Evolutionary conservation across 1,140 invertebrate genomes (phyloP).

Genomic region (Plodia interpunctella): DNA sequence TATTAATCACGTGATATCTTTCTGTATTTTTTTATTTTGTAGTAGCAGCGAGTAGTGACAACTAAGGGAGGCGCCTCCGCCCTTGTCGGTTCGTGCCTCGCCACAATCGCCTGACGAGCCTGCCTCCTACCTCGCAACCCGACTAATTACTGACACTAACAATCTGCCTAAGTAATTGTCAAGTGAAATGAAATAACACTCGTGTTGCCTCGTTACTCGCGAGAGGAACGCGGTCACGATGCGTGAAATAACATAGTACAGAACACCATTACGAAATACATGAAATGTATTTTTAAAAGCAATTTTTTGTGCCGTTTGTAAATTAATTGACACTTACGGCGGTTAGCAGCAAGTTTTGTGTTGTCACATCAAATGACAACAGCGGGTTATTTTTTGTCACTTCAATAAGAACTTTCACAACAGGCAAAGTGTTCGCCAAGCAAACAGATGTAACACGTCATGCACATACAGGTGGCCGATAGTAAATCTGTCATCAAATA

Average conservation of each 20-base stretch:
- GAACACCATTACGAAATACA: neutral
- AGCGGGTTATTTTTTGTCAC: neutral
- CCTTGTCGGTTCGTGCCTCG: neutral
- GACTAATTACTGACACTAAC: slow-evolving; percentile 46
- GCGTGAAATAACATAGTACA: slow-evolving; percentile 16
- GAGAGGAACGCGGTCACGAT: neutral
- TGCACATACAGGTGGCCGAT: slow-evolving; percentile 38
- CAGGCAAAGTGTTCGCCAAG: slow-evolving; percentile 29
- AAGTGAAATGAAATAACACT: slow-evolving; percentile 13
- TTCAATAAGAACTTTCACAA: slow-evolving; percentile 28
- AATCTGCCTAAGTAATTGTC: slow-evolving; percentile 26
- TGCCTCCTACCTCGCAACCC: slow-evolving; percentile 16
- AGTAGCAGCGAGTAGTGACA: slow-evolving; percentile 18
- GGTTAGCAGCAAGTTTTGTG: too few species aligned
- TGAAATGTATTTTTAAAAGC: too few species aligned
- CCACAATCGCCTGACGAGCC: slow-evolving; percentile 7
- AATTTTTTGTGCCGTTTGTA: too few species aligned
- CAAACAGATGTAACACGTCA: slow-evolving; percentile 38
- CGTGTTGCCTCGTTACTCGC: neutral
- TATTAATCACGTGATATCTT: too few species aligned
- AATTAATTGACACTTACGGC: too few species aligned
- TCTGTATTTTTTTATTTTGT: neutral
- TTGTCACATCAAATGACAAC: too few species aligned
- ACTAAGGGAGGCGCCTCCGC: slow-evolving; percentile 20
- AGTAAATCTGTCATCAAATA: slow-evolving; percentile 48